Percentiles rank a stretch among this genome's conserved stretches.
These are phyloP conservation scores for Polypterus senegalus DNA, from an alignment of 2,113 vertebrate genomes.

Conservation along the genomic window DNA sequence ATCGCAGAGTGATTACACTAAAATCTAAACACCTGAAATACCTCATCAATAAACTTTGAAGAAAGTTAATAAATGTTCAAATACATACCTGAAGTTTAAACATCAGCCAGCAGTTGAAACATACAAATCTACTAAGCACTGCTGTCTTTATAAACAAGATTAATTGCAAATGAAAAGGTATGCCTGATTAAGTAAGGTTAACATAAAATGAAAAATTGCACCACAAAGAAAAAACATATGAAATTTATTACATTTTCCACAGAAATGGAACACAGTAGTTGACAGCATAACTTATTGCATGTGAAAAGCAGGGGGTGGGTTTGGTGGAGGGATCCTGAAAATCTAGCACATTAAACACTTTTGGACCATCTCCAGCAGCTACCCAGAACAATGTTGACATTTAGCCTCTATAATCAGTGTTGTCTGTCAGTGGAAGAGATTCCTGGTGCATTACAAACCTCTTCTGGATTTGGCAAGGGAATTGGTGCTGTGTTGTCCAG, in stretches of 20 bases:
- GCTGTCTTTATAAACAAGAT: too few relatives aligned
- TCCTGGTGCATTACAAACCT: constrained; percentile 24
- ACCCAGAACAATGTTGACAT: constrained; percentile 46
- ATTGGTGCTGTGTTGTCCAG: constrained; percentile 2
- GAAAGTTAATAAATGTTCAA: too few relatives aligned
- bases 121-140: too few relatives aligned
- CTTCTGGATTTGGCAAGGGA: constrained; percentile 19
- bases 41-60: too few relatives aligned
- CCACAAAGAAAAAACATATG: constrained; percentile 4
- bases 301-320: constrained; percentile 36
- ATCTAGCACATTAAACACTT: constrained; percentile 26
- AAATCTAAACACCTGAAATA: too few relatives aligned
- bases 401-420: constrained; percentile 33
- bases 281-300: constrained; percentile 29
- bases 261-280: constrained; percentile 33
- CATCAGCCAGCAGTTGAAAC: too few relatives aligned
- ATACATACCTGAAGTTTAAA: too few relatives aligned
- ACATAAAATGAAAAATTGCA: too few relatives aligned
- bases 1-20: too few relatives aligned
- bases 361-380: constrained; percentile 33
- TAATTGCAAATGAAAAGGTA: too few relatives aligned
- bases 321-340: constrained; percentile 31
- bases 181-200: too few relatives aligned
- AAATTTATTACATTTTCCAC: constrained; percentile 32
- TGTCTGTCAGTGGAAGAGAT: constrained; percentile 36